These are phyloP conservation scores for Clinocottus analis DNA, from an alignment of 2,113 vertebrate species.

Conservation along the genomic window DNA sequence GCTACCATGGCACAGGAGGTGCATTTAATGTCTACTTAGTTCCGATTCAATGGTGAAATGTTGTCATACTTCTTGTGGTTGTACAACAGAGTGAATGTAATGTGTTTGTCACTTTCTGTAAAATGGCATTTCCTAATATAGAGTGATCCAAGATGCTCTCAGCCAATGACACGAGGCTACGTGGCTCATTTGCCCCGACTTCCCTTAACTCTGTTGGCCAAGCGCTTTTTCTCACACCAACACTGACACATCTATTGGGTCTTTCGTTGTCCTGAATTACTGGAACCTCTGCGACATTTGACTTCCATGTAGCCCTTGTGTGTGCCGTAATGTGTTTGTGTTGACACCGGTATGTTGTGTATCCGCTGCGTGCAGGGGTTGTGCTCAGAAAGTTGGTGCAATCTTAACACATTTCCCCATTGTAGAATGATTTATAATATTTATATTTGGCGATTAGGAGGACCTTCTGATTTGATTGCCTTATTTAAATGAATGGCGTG, in stretches of 20 bases:
- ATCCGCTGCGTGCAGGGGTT: no score
- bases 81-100: neutral
- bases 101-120: slow-evolving; percentile 9
- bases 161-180: neutral
- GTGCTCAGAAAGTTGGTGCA: neutral
- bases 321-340: neutral
- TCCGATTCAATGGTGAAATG: no score
- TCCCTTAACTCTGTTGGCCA: slow-evolving; percentile 36
- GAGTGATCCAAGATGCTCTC: neutral
- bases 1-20: neutral
- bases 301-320: slow-evolving; percentile 26
- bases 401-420: neutral
- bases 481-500: no score
- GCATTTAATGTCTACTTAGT: slow-evolving; percentile 20
- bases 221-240: slow-evolving; percentile 22
- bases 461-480: no score
- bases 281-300: slow-evolving; percentile 17
- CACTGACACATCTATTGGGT: neutral
- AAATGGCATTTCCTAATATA: slow-evolving; percentile 5
- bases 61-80: neutral
- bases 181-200: slow-evolving; percentile 30
- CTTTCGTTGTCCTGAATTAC: slow-evolving; percentile 4
- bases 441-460: no score
- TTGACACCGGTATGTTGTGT: neutral
- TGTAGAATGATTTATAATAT: neutral